Evolutionary conservation across 2,113 vertebrate species (phyloP), one percentile per base, ranked within the genome.

Genomic region (Shinisaurus crocodilurus): DNA sequence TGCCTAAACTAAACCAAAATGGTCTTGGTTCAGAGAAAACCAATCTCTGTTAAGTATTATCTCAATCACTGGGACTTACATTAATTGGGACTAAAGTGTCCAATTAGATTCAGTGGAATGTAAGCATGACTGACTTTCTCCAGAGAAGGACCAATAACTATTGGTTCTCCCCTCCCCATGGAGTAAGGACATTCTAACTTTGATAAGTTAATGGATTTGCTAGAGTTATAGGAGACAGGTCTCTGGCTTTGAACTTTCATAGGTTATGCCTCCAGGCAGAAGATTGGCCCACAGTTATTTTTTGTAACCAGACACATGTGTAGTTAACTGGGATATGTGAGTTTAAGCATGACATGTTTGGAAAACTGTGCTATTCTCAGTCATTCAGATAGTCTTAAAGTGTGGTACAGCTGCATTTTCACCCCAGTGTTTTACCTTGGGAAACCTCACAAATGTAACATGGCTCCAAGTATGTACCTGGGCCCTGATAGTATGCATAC

Each of bases 181-280:
- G 0, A 40, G 48, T 34, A 37, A 80, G 82, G 34, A 40, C 16
- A 32, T 63, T 25, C 50, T 77, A 84, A 45, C 25, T 29, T 0
- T 0, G 8, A 29, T 3, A 92, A 85, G 63, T 10, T 0, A 0
- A 25, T 32, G 15, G 43, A 10, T 45, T 79, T 20, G 13, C 25
- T 90, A 48, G 25, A 40, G 50, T 91, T 80, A 83, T 80, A 79
- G 85, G 0, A 90, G 74, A 65, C 74, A 82, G 82, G 77, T 74
- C 40, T 54, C 84, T 92, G 85, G 43, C 50, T 48, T 74, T 82
- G 27, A 82, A 63, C 29, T 25, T 8, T 23, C 1, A 0, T 1
- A 8, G 48, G 3, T 79, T 79, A 10, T 79, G 27, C 76, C 43
- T 79, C 76, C 10, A 48, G 23, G 1, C 8, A 29, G 76, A 67